Base-by-base conservation (phyloP, 1,140 invertebrate genomes). In the Drosophila kurseongensis region DNA sequence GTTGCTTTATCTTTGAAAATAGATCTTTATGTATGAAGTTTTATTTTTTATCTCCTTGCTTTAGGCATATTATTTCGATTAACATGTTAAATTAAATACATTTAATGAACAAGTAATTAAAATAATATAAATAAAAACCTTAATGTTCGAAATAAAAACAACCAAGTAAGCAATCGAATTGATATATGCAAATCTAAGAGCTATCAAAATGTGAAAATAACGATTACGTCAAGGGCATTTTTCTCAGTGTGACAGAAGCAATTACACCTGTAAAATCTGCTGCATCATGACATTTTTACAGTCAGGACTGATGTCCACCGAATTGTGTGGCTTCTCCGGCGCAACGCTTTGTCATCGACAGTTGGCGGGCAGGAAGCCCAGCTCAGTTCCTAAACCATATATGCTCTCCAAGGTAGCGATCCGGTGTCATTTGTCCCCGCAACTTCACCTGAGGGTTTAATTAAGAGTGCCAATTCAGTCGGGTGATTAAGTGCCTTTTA, bases 401-500 rank as follows among this genome's bases (percentile, higher is more conserved):
- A 67, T 67, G 36, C 45, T 44, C 10, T 65, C 5, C 27, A 35
- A 65, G 44, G 41, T 14, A 38, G 35, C 50, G 6, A 5, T 10
- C 41, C 67, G 23, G 44, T 36, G 52, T n/a, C 36, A 69, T 35
- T 38, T 48, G 51, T 48, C 66, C 54, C 18, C 50, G 68, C 60
- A 51, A 36, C 61, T 35, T 38, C 60, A 75, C 73, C 73, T 59
- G 61, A 12, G 54, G 73, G 73, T 42, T 75, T 75, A 75, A 75
- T 75, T 75, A 75, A 75, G 45, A 54, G 61, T 18, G 68, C 74
- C 79, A 80, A 69, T 81, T 72, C 67, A 58, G 63, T 18, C 73
- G 54, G 56, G 65, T 75, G 78, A 85, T 85, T 86, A 81, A 85
- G 57, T 85, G 65, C 13, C 68, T 41, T 82, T 78, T 82, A 86